Conservation (phyloP, 1,140 invertebrate species). For the Brachionus rotundiformis region DNA sequence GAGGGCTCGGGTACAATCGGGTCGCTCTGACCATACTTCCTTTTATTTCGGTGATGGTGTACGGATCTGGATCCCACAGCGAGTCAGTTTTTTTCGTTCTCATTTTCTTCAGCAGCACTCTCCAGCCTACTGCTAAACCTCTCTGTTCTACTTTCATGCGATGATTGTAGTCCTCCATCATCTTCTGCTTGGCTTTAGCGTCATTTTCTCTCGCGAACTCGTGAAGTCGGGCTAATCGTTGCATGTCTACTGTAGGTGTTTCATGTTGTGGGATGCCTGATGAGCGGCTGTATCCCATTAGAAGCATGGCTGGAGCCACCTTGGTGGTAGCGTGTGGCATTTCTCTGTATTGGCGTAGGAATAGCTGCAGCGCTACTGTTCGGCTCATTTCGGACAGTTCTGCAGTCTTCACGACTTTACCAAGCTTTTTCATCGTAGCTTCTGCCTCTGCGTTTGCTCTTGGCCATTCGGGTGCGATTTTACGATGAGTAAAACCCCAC, state of each 20-base stretch:
- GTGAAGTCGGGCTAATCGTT: not conserved
- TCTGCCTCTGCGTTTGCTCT: slow-evolving; percentile 53
- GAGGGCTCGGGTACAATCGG: not conserved
- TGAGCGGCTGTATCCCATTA: not conserved
- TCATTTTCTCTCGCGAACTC: not conserved
- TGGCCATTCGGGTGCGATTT: slow-evolving; percentile 53
- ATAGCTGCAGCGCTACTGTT: not conserved
- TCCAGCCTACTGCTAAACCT: not conserved
- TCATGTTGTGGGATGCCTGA: not conserved
- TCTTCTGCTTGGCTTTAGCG: not conserved
- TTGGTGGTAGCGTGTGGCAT: not conserved
- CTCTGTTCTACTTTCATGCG: not conserved
- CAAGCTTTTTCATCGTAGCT: slow-evolving; percentile 51
- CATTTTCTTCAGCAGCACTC: not conserved
- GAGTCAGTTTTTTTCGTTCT: not conserved
- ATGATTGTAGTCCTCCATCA: not conserved
- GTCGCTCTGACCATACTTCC: not conserved
- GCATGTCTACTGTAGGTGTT: not conserved
- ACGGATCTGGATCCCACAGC: not conserved
- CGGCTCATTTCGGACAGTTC: not conserved
- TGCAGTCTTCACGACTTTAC: not conserved
- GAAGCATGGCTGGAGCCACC: not conserved
- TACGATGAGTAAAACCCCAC: slow-evolving; percentile 52
- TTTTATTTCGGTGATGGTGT: not conserved
- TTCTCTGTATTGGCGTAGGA: not conserved